Evolutionary conservation across 2,797 vertebrate genomes (phyloP).

Genomic region (Rhinogobio ventralis): DNA sequence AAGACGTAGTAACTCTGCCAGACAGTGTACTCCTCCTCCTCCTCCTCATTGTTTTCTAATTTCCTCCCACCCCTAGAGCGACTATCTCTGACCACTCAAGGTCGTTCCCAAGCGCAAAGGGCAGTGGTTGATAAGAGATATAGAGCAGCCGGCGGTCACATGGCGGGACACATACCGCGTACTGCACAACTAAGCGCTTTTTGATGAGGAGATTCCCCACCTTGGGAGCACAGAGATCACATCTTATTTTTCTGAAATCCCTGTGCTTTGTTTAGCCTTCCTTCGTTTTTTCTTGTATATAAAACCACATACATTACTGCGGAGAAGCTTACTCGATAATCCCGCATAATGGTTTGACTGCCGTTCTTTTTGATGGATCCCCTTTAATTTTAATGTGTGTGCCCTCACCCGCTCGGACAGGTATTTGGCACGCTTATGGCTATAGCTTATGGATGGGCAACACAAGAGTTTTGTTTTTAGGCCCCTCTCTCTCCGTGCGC

Average conservation of each 20-base stretch:
- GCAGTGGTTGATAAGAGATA: slow-evolving; percentile 19
- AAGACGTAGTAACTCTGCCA: slow-evolving; percentile 59
- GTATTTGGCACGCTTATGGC: slow-evolving; percentile 6
- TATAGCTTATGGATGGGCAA: not conserved
- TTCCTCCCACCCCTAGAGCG: not conserved
- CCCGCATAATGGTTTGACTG: slow-evolving; percentile 80
- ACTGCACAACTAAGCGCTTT: slow-evolving; percentile 2
- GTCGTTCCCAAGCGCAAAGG: slow-evolving; percentile 59
- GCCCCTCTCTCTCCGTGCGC: slow-evolving; percentile 14
- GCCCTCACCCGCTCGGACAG: not conserved
- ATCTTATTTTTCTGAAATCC: slow-evolving; percentile 70
- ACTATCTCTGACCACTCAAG: slow-evolving; percentile 58
- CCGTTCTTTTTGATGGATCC: slow-evolving; percentile 65
- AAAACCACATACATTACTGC: slow-evolving; percentile 78
- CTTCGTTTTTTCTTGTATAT: slow-evolving; percentile 57
- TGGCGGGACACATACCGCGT: not conserved
- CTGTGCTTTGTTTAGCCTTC: slow-evolving; percentile 67
- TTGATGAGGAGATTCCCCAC: slow-evolving; percentile 39
- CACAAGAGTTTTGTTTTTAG: slow-evolving; percentile 43
- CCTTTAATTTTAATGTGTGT: slow-evolving; percentile 25
- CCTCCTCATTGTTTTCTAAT: slow-evolving; percentile 20
- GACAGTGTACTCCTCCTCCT: slow-evolving; percentile 16
- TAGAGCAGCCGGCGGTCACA: not conserved
- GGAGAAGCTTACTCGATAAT: slow-evolving; percentile 80
- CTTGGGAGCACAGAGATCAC: slow-evolving; percentile 45